These are phyloP conservation scores for Triplophysa rosa DNA, from an alignment of 2,113 vertebrate genomes.

Conservation along the genomic window DNA sequence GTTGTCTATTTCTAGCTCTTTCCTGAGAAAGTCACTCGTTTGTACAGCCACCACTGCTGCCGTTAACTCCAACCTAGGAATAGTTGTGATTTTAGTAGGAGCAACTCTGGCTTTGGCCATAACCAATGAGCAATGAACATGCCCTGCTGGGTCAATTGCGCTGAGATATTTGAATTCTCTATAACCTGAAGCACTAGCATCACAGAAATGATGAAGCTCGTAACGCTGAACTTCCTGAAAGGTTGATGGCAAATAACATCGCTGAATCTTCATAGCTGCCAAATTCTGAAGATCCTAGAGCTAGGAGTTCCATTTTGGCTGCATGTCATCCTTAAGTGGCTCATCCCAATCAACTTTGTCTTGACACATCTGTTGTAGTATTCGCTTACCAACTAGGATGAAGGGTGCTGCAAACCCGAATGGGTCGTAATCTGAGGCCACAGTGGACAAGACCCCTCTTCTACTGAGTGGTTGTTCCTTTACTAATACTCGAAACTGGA, in stretches of 20 bases:
- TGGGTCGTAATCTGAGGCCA: constrained; percentile 27
- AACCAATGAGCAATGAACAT: constrained; percentile 29
- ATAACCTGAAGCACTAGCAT: constrained; percentile 15
- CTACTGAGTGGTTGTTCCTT: constrained; percentile 1
- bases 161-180: background rate
- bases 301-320: constrained; percentile 30
- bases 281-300: constrained; percentile 17
- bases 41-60: constrained; percentile 45
- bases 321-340: background rate
- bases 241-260: background rate
- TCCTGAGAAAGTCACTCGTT: too few species aligned
- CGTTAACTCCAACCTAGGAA: constrained; percentile 40
- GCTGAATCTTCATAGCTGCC: background rate
- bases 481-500: constrained; percentile 33
- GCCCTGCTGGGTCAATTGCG: background rate
- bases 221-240: background rate
- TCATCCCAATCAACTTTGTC: constrained; percentile 40
- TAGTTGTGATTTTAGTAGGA: background rate
- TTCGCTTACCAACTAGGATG: constrained; percentile 29
- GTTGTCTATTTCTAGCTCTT: too few species aligned
- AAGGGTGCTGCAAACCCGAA: constrained; percentile 34
- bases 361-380: constrained; percentile 27
- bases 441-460: constrained; percentile 24
- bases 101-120: constrained; percentile 37
- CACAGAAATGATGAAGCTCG: constrained; percentile 33